Percentiles rank a stretch among this genome's conserved stretches.
Evolutionary conservation across 2,797 vertebrate genomes (phyloP).

Genomic region (Epinephelus coioides): DNA sequence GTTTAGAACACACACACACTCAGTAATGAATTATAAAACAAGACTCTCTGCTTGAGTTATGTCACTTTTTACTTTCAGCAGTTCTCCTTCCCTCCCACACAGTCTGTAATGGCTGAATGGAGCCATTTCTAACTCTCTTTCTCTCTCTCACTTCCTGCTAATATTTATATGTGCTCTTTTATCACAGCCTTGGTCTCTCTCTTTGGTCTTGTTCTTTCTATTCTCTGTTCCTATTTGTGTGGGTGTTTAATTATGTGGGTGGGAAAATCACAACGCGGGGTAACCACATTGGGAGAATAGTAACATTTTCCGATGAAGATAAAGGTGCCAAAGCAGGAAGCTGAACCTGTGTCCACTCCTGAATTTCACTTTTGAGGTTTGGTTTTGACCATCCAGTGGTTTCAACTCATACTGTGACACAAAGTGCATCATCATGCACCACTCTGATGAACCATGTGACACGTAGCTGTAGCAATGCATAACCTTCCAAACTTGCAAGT

Average conservation of each 20-base stretch:
- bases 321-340: not conserved
- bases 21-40: constrained; percentile 52
- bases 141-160: not conserved
- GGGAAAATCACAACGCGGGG: not conserved
- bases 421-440: not conserved
- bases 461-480: not conserved
- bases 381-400: not conserved
- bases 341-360: not conserved
- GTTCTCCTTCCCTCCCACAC: constrained; percentile 41
- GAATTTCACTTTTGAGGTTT: not conserved
- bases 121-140: constrained; percentile 15
- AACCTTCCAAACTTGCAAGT: not conserved
- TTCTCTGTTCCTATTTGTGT: not conserved
- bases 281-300: not conserved
- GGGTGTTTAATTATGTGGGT: not conserved
- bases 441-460: not conserved
- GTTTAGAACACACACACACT: constrained; percentile 12
- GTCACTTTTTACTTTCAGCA: constrained; percentile 36
- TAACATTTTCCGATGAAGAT: not conserved
- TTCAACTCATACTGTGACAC: not conserved
- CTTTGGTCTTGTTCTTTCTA: not conserved
- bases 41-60: constrained; percentile 45
- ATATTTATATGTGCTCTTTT: constrained; percentile 17
- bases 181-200: constrained; percentile 8
- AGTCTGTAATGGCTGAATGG: constrained; percentile 24